Evolutionary conservation across 2,113 vertebrate genomes (phyloP), one percentile per base, ranked within the genome.

Genomic region (Mystacornis crossleyi): DNA sequence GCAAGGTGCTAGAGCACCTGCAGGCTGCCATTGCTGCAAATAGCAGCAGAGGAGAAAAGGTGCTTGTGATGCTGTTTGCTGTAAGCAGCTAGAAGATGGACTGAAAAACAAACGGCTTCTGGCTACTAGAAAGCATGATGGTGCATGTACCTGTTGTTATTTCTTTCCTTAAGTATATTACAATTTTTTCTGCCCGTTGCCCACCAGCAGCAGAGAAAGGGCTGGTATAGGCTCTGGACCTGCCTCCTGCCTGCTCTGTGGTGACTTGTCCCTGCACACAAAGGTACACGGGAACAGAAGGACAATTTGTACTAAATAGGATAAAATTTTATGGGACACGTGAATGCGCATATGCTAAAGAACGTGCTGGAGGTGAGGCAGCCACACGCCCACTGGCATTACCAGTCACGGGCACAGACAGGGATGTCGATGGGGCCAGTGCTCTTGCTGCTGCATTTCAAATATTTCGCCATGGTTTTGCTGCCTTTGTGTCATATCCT

Each of bases 391-490:
- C 70, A 40, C 3, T 5, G 51, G 34, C 5, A 5, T 54, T 26
- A 21, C 25, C 33, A 62, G 47, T 34, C 25, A 1, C 1, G 1
- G 84, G 55, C 4, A 1, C 29, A 28, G 65, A 28, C 7, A 7
- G 1, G 3, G 45, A 8, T 42, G 28, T 18, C 1, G 0, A 12
- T 64, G 50, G 23, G 64, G 54, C 60, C 0, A 10, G 0, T 11
- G 48, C 28, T 80, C 42, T 71, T 61, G 33, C 51, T 70, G 28
- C 77, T 45, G 21, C 1, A 0, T 65, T 65, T 75, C 33, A 15
- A 79, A 62, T 12, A 47, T 48, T 82, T 90, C 60, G 13, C 33
- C 3, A 1, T 73, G n/a, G 38, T 29, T 95, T 87, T 90, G 24
- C 65, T 84, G 73, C 81, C 80, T 87, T 87, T 33, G 69, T 74